Evolutionary conservation across 2,113 vertebrate genomes (phyloP).

Genomic region (Pelecanus crispus): DNA sequence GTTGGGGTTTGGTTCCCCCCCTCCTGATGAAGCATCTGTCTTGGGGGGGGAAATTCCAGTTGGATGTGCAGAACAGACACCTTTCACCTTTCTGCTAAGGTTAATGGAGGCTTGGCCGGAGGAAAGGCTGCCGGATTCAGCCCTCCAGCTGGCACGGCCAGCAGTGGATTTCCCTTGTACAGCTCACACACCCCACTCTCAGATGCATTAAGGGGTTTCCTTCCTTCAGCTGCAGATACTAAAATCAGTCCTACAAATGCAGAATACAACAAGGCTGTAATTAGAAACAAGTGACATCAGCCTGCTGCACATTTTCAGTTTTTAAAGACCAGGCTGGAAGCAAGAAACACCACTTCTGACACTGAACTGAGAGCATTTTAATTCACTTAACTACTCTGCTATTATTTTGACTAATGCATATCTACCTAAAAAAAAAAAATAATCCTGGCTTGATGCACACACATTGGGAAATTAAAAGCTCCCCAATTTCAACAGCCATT

Average conservation of each 20-base stretch:
- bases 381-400: not conserved
- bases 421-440: not conserved
- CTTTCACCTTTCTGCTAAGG: not conserved
- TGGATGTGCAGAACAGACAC: not conserved
- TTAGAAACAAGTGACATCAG: not conserved
- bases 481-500: not conserved
- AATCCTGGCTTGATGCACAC: not conserved
- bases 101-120: not conserved
- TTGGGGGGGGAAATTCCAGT: not conserved
- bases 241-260: not conserved
- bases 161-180: not conserved
- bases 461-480: not conserved
- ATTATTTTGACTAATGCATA: not conserved
- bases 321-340: not conserved
- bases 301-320: not conserved
- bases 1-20: too few species aligned
- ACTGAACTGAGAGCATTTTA: not conserved
- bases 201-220: not conserved
- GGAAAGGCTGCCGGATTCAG: not conserved
- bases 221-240: not conserved
- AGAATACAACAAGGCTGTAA: not conserved
- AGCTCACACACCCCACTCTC: not conserved
- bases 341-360: not conserved
- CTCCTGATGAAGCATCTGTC: not conserved
- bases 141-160: accelerated